phyloP scores from a whole-genome alignment of 2,113 vertebrate genomes.

The Ivindomyrus marchei region DNA sequence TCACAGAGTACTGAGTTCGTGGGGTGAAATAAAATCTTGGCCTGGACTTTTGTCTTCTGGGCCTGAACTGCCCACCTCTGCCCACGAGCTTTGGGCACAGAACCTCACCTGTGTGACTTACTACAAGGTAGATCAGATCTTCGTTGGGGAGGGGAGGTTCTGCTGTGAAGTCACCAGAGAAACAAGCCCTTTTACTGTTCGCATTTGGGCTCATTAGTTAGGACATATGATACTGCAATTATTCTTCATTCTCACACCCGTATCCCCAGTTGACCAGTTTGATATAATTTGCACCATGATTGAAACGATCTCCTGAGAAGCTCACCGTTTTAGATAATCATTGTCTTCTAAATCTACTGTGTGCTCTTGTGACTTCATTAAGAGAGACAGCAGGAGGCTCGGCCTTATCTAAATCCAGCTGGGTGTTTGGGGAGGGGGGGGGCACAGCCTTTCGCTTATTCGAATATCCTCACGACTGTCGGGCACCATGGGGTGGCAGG shows the following conservation, averaged over 20 bases:
- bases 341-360: neutral
- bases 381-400: neutral
- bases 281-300: neutral
- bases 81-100: neutral
- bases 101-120: neutral
- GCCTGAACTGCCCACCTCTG: neutral
- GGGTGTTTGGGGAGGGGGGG: neutral
- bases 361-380: neutral
- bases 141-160: neutral
- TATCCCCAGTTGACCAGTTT: neutral
- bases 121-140: neutral
- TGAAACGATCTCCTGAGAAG: neutral
- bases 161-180: neutral
- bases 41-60: neutral
- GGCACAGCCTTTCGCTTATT: neutral
- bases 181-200: neutral
- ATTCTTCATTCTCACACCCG: neutral
- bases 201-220: slow-evolving; percentile 4
- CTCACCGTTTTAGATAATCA: slow-evolving; percentile 7
- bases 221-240: neutral
- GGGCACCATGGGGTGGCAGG: neutral
- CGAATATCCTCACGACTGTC: neutral
- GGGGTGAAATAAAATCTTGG: neutral
- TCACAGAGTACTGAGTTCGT: neutral
- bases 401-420: neutral